Conservation (phyloP, 2,888 invertebrate species). For the Callosobruchus maculatus region DNA sequence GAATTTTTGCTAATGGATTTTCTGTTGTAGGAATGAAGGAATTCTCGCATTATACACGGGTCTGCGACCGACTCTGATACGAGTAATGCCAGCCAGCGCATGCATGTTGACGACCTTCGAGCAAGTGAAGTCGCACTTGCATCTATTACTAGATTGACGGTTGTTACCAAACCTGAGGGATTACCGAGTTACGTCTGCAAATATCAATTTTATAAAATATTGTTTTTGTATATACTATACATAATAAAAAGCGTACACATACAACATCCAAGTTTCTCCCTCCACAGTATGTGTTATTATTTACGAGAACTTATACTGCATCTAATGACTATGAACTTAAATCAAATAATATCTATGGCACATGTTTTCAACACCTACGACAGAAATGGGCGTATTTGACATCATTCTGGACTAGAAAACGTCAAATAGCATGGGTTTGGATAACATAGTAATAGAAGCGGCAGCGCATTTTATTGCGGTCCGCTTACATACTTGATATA, state of each 20-base stretch:
- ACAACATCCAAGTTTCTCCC: too few relatives aligned
- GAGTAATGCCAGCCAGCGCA: slow-evolving; percentile 95
- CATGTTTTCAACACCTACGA: too few relatives aligned
- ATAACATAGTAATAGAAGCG: too few relatives aligned
- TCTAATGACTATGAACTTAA: too few relatives aligned
- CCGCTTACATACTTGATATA: too few relatives aligned
- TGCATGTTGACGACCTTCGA: slow-evolving; percentile 94
- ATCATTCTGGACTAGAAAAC: too few relatives aligned
- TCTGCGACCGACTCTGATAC: slow-evolving; percentile 85
- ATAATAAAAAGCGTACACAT: neutral
- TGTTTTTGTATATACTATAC: neutral
- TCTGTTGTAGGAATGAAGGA: slow-evolving; percentile 60
- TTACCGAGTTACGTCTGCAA: neutral
- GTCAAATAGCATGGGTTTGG: too few relatives aligned
- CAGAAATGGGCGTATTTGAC: too few relatives aligned
- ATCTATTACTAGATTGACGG: slow-evolving; percentile 3
- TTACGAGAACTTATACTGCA: too few relatives aligned
- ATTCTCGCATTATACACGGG: slow-evolving; percentile 84
- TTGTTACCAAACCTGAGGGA: neutral
- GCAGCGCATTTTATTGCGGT: too few relatives aligned
- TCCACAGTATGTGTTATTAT: too few relatives aligned
- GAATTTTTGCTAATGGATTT: neutral
- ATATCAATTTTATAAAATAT: neutral
- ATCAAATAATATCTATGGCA: too few relatives aligned
- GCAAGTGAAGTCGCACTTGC: slow-evolving; percentile 72